A percentile compares a stretch with the other conserved stretches of the same genome.
These are phyloP conservation scores for Sebastes minor DNA, from an alignment of 2,797 vertebrate genomes.

Conservation along the genomic window DNA sequence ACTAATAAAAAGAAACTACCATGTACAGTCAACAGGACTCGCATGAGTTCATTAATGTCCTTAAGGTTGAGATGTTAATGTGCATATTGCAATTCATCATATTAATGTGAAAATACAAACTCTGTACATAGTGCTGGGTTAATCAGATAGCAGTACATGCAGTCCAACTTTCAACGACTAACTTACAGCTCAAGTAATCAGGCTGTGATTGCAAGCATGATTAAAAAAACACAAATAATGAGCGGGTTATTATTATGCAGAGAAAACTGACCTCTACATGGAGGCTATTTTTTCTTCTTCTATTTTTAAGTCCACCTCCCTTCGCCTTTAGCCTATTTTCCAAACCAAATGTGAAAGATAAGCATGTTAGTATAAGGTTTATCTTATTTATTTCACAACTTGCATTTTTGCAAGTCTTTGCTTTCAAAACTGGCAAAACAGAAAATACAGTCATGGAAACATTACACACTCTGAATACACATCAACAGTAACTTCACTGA, in stretches of 20 bases:
- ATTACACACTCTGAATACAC: neutral
- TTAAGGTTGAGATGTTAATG: neutral
- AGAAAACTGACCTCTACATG: neutral
- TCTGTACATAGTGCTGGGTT: neutral
- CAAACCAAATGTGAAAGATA: slow-evolving; percentile 7
- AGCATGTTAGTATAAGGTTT: neutral
- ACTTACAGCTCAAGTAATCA: slow-evolving; percentile 37
- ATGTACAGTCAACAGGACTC: neutral
- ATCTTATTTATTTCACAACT: neutral
- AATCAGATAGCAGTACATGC: slow-evolving; percentile 15
- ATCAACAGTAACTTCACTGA: neutral
- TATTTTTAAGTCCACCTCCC: neutral
- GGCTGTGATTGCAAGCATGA: slow-evolving; percentile 37
- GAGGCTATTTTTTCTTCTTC: neutral
- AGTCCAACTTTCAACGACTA: slow-evolving; percentile 10
- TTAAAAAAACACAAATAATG: slow-evolving; percentile 42
- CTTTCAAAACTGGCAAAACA: neutral
- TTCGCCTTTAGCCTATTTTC: neutral
- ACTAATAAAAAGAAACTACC: slow-evolving; percentile 3
- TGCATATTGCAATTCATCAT: neutral
- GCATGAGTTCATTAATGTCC: neutral
- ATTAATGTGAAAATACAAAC: slow-evolving; percentile 18
- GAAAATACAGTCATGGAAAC: neutral
- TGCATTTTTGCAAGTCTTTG: neutral
- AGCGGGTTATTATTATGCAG: slow-evolving; percentile 25